Evolutionary conservation across 2,888 invertebrate species (phyloP), one percentile per base, ranked within the genome.

Genomic region (Pollenia amentaria): DNA sequence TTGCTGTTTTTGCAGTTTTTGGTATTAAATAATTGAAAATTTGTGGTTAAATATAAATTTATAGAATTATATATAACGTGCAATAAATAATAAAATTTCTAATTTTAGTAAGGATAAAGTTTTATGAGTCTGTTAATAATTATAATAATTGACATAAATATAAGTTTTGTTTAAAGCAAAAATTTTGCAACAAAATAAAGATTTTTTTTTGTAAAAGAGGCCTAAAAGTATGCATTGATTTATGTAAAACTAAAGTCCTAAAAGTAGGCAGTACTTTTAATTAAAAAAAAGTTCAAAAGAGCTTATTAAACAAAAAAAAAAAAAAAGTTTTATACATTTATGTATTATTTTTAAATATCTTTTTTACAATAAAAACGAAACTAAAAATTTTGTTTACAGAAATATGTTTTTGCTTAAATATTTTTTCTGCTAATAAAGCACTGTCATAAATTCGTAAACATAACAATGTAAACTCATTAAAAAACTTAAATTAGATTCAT

Each of bases 1-100:
- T 44, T 75, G 51, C 14, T 42, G n/a, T n/a, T 29, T 29, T 29
- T 29, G 1, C 3, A 29, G 29, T 29, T 29, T 48, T 51, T 57
- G 76, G 12, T 9, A 70, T 70, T 64, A 12, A 84, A 84, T 84
- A 79, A 79, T 84, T 73, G 67, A 84, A 79, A 84, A 79, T 79
- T 79, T 75, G 51, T 79, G 67, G 73, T 60, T 78, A 18, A 1
- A 64, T 9, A 64, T 42, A 55, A 21, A 72, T 14, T 79, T 79
- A 12, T 69, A 18, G n/a, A 51, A 18, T 21, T n/a, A 29, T 40
- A 7, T 7, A 29, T 14, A 44, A 70, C 69, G 16, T 83, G 38
- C 40, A 18, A n/a, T 29, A 53, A 60, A 64, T 76, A 70, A 57
- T 46, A 65, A 65, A 14, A 65, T 72, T 48, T 9, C 12, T 14